phyloP scores from a whole-genome alignment of 2,888 invertebrate genomes.

The Luperina testacea region DNA sequence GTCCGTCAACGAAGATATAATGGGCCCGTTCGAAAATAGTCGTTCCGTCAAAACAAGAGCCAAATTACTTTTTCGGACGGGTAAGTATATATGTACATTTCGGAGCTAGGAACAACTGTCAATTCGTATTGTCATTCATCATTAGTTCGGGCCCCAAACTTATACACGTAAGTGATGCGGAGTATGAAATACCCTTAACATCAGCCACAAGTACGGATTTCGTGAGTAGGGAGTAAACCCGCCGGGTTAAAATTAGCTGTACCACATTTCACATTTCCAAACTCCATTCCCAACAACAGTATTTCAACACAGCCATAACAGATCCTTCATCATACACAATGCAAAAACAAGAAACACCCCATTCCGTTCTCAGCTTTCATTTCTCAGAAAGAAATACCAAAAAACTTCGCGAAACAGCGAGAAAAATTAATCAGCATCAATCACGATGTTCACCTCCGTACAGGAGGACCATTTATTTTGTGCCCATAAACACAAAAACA shows the following conservation, averaged over 20 bases:
- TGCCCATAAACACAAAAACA: slow-evolving; percentile 59
- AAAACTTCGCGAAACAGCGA: slow-evolving; percentile 54
- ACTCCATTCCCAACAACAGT: slow-evolving; percentile 47
- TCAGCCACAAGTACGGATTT: background rate
- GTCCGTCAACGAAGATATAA: no score
- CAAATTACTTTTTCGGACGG: no score
- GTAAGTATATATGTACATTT: no score
- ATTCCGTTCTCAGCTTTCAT: slow-evolving; percentile 49
- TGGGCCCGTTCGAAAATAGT: no score
- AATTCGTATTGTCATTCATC: background rate
- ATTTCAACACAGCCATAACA: slow-evolving; percentile 43
- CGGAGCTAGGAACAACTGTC: no score
- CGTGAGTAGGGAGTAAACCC: background rate
- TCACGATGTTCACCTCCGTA: slow-evolving; percentile 62
- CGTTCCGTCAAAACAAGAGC: no score
- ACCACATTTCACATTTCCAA: slow-evolving; percentile 18
- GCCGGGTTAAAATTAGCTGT: background rate
- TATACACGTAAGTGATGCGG: background rate
- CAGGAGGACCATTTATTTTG: slow-evolving; percentile 62
- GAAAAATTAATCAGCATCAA: slow-evolving; percentile 68
- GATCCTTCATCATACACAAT: slow-evolving; percentile 58
- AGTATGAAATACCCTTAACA: background rate
- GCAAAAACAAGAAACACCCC: slow-evolving; percentile 59
- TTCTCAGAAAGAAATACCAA: slow-evolving; percentile 59
- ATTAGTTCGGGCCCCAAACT: background rate